These are phyloP conservation scores for Aldrovandia affinis DNA, from an alignment of 2,797 vertebrate species.

Conservation along the genomic window DNA sequence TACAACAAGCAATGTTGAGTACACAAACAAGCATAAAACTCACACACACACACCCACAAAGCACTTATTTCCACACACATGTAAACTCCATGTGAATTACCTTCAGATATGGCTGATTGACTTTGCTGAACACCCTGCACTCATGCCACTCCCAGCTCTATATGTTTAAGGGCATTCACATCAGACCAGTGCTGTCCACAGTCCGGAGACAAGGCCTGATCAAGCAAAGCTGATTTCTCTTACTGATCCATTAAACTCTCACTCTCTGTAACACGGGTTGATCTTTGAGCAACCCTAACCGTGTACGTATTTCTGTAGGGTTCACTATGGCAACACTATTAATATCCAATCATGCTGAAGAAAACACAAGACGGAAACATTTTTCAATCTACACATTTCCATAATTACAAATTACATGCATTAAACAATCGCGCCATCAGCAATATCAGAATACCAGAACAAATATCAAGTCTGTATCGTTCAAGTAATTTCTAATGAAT, in stretches of 20 bases:
- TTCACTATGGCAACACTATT: neutral
- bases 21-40: neutral
- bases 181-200: neutral
- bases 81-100: neutral
- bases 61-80: neutral
- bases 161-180: neutral
- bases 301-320: neutral
- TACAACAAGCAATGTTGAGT: too few species aligned
- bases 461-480: neutral
- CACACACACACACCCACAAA: too few species aligned
- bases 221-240: neutral
- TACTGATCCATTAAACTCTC: neutral
- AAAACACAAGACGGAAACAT: neutral
- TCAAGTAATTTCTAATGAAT: neutral
- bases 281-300: neutral
- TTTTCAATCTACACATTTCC: neutral
- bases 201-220: neutral
- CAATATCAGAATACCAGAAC: neutral
- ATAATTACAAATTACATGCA: constrained; percentile 1
- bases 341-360: neutral
- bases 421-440: neutral
- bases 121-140: neutral
- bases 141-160: neutral
- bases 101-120: neutral
- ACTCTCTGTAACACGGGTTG: neutral